Evolutionary conservation across 1,140 invertebrate species (phyloP), one percentile per base, ranked within the genome.

Genomic region (Zaprionus vittiger): DNA sequence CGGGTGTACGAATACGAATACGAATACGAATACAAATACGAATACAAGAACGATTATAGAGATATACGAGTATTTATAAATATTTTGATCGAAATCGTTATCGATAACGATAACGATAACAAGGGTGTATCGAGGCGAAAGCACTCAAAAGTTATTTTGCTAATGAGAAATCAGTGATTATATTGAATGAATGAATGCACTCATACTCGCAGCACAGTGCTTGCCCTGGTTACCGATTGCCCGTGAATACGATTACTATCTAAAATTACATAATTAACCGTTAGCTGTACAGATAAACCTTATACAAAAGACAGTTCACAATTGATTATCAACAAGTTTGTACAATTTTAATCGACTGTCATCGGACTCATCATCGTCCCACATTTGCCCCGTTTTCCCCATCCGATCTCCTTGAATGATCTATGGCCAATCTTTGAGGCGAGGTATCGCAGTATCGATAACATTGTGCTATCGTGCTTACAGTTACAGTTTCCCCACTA

Each of bases 251-350:
- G 28, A 22, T 41, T 56, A 47, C 54, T 69, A 74, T 28, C 47
- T 68, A 61, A 11, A 12, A 49, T 12, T 65, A 49, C 37, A 44
- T 63, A 75, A 64, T 75, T 59, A 75, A 64, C 24, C 31, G 37
- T 70, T 70, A 66, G 61, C 68, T 71, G 73, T 76, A 55, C 67
- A 70, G n/a, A 55, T 12, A 17, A 47, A 47, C 41, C 41, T 47
- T 17, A 47, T 73, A 68, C 34, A 68, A 69, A 71, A 63, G 41
- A 64, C 62, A 72, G 66, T 65, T 61, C 57, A 65, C 31, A 73
- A 38, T 72, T 65, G 62, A 72, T 72, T 77, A 72, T 77, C 69
- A 71, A 72, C 57, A 62, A 56, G 55, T 72, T 67, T 77, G 69
- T 66, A 73, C 61, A 73, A 67, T 72, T 72, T 67, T 38, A 56